Conservation (phyloP, 1,140 invertebrate genomes). For the Dreissena polymorpha region DNA sequence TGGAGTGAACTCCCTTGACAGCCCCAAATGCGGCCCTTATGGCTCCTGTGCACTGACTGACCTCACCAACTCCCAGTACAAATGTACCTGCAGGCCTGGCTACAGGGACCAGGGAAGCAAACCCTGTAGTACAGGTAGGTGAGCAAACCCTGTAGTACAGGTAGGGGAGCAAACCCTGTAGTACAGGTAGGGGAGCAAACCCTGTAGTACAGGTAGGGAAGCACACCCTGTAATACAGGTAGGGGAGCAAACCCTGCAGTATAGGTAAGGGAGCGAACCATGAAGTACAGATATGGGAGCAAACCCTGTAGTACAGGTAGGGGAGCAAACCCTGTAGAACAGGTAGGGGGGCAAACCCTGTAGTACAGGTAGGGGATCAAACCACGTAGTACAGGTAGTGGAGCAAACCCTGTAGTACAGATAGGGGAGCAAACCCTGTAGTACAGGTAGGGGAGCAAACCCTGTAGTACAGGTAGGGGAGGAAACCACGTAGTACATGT, state of each 20-base stretch:
- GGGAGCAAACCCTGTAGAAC: too few species aligned
- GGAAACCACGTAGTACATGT: too few species aligned
- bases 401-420: slow-evolving; percentile 91
- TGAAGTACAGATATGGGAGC: slow-evolving; percentile 84
- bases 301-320: slow-evolving; percentile 80
- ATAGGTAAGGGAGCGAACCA: slow-evolving; percentile 88
- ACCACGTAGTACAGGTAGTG: too few species aligned
- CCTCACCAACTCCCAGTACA: slow-evolving; percentile 87
- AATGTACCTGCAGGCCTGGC: slow-evolving; percentile 91
- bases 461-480: slow-evolving; percentile 79
- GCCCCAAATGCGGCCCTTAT: slow-evolving; percentile 81
- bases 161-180: slow-evolving; percentile 90
- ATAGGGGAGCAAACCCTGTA: slow-evolving; percentile 90
- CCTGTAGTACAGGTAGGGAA: slow-evolving; percentile 86
- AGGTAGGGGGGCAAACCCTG: slow-evolving; percentile 91
- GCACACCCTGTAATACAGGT: slow-evolving; percentile 88
- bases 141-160: slow-evolving; percentile 79
- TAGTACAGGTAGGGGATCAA: slow-evolving; percentile 80
- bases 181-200: slow-evolving; percentile 79
- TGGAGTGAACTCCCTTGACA: slow-evolving; percentile 35
- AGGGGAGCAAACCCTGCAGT: slow-evolving; percentile 53
- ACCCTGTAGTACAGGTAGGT: slow-evolving; percentile 85
- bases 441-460: slow-evolving; percentile 79
- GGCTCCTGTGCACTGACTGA: slow-evolving; percentile 89
- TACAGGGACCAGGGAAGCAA: slow-evolving; percentile 88